These are phyloP conservation scores for Celastrina argiolus DNA, from an alignment of 2,888 invertebrate genomes.

Conservation along the genomic window DNA sequence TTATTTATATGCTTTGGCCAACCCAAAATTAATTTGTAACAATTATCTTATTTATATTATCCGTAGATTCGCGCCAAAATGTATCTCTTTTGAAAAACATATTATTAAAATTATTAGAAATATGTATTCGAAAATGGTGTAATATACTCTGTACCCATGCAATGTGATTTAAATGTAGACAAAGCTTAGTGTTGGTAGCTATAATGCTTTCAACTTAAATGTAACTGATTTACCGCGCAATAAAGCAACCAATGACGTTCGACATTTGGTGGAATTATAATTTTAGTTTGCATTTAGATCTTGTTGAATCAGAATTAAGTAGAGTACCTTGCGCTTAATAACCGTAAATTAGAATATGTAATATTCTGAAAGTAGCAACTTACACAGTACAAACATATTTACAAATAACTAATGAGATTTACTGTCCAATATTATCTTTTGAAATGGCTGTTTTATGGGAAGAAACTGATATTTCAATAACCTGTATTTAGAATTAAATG, in stretches of 20 bases:
- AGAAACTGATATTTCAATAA: neutral
- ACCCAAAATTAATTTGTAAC: neutral
- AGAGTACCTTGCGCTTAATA: too few species aligned
- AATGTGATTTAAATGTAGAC: too few species aligned
- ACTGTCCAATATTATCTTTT: neutral
- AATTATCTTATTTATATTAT: neutral
- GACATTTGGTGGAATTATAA: too few species aligned
- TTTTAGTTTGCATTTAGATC: too few species aligned
- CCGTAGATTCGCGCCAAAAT: neutral
- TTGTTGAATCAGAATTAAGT: too few species aligned
- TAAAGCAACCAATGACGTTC: too few species aligned
- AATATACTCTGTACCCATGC: too few species aligned
- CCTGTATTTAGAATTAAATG: neutral
- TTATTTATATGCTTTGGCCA: neutral
- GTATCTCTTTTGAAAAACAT: neutral
- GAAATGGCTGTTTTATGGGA: neutral
- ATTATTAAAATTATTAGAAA: neutral
- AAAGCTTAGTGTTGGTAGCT: too few species aligned
- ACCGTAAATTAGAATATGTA: too few species aligned
- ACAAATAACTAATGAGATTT: neutral
- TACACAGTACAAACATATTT: neutral
- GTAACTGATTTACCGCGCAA: too few species aligned
- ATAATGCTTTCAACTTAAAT: too few species aligned
- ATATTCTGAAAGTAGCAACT: neutral
- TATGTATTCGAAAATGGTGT: too few species aligned